These are phyloP conservation scores for Zaprionus lachaisei DNA, from an alignment of 1,140 invertebrate genomes.

Conservation along the genomic window DNA sequence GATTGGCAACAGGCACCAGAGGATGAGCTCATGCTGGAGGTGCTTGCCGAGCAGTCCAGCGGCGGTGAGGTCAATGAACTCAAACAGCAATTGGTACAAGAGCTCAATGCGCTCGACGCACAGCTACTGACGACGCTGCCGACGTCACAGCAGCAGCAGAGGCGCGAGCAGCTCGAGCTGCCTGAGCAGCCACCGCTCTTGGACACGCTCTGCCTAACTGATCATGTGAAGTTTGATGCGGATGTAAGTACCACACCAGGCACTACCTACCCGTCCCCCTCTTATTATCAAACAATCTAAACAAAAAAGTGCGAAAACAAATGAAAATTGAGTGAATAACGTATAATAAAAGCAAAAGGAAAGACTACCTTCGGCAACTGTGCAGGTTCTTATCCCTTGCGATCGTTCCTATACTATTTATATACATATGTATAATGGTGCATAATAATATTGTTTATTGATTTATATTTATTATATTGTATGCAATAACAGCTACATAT, in stretches of 20 bases:
- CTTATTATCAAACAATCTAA: neutral
- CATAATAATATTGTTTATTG: too few species aligned
- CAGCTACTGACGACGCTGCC: neutral
- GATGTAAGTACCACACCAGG: constrained; percentile 34
- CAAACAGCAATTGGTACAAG: constrained; percentile 64
- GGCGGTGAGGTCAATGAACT: constrained; percentile 65
- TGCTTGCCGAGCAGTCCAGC: constrained; percentile 60
- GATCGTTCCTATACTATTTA: too few species aligned
- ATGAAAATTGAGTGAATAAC: neutral
- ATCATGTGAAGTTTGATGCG: constrained; percentile 24
- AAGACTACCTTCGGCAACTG: neutral
- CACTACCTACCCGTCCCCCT: neutral
- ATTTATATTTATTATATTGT: too few species aligned
- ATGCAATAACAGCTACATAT: too few species aligned
- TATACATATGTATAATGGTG: too few species aligned
- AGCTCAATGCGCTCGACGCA: constrained; percentile 55
- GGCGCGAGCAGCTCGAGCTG: neutral
- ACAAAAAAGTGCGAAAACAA: neutral
- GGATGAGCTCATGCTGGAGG: constrained; percentile 73
- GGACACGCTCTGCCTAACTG: constrained; percentile 3
- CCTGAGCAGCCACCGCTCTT: constrained; percentile 6
- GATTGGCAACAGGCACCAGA: constrained; percentile 62
- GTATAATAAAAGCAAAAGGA: neutral
- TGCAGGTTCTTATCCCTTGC: too few species aligned
- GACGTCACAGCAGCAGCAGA: neutral